Conservation (phyloP, 2,888 invertebrate species). For the Phanerotoma sp. region DNA sequence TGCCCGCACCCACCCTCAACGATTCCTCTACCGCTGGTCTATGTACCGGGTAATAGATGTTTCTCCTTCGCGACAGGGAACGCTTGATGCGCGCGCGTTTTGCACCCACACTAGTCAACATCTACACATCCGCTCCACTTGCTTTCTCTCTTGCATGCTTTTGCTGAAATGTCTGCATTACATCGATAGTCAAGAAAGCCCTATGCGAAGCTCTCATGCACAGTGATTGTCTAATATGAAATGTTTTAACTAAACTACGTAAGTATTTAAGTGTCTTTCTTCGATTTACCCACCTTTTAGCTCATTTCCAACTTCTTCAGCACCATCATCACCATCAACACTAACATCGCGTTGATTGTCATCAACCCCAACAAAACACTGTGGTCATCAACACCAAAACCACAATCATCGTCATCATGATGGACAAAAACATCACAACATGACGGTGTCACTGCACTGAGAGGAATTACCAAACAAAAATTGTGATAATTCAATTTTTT, state of each 20-base stretch:
- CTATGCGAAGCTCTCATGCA: neutral
- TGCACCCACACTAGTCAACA: conserved; percentile 23
- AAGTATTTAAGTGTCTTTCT: conserved; percentile 17
- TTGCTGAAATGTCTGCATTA: neutral
- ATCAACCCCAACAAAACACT: too few relatives aligned
- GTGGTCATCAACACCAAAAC: too few relatives aligned
- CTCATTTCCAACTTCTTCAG: conserved; percentile 10
- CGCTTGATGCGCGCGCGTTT: conserved; percentile 39
- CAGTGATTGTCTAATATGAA: neutral
- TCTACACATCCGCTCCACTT: conserved; percentile 26
- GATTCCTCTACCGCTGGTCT: conserved; percentile 36
- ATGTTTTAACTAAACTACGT: conserved; percentile 8
- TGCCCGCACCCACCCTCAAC: conserved; percentile 47
- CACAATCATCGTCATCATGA: too few relatives aligned
- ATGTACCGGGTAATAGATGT: conserved; percentile 56
- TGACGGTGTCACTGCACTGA: too few relatives aligned
- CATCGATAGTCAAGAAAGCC: neutral
- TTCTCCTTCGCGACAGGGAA: conserved; percentile 51
- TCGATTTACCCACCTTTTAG: conserved; percentile 21
- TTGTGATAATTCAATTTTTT: too few relatives aligned
- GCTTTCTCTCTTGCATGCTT: neutral
- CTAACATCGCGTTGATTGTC: too few relatives aligned
- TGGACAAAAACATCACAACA: too few relatives aligned
- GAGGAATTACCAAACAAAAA: too few relatives aligned
- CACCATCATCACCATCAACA: too few relatives aligned